Evolutionary conservation across 2,888 invertebrate species (phyloP).

Genomic region (Mythimna vitellina): DNA sequence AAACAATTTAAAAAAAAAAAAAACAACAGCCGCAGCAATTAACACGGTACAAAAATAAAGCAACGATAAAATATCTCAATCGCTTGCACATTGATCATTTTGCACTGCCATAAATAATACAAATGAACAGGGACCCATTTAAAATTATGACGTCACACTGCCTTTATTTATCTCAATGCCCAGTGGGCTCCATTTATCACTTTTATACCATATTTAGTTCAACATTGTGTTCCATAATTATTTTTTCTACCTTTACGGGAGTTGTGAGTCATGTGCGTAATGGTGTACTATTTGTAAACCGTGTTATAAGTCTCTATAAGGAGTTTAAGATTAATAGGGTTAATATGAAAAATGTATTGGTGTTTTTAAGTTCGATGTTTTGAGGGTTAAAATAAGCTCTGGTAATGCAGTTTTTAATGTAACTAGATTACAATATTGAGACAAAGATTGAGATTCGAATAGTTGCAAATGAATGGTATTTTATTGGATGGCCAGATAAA

Average conservation of each 20-base stretch:
- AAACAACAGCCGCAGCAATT: background rate
- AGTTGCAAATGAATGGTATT: no score
- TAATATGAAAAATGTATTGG: conserved; percentile 1
- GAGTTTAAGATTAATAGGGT: background rate
- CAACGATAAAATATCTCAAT: conserved; percentile 36
- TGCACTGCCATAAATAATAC: conserved; percentile 38
- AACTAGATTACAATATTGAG: background rate
- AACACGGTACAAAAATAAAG: conserved; percentile 24
- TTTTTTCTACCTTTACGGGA: conserved; percentile 49
- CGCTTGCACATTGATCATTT: conserved; percentile 44
- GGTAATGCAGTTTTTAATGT: conserved; percentile 1
- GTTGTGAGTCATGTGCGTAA: conserved; percentile 27
- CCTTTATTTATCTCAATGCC: conserved; percentile 36
- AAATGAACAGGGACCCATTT: conserved; percentile 48
- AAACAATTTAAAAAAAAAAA: background rate
- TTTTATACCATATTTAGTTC: conserved; percentile 57
- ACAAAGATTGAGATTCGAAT: background rate
- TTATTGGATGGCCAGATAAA: no score
- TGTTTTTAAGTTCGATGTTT: conserved; percentile 4
- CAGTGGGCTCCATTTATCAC: conserved; percentile 52
- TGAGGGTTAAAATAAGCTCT: background rate
- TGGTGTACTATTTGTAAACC: conserved; percentile 37
- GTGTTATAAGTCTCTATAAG: conserved; percentile 26
- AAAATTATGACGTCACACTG: conserved; percentile 43
- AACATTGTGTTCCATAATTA: conserved; percentile 40